Evolutionary conservation across 2,113 vertebrate species (phyloP).

Genomic region (Anseranas semipalmata): DNA sequence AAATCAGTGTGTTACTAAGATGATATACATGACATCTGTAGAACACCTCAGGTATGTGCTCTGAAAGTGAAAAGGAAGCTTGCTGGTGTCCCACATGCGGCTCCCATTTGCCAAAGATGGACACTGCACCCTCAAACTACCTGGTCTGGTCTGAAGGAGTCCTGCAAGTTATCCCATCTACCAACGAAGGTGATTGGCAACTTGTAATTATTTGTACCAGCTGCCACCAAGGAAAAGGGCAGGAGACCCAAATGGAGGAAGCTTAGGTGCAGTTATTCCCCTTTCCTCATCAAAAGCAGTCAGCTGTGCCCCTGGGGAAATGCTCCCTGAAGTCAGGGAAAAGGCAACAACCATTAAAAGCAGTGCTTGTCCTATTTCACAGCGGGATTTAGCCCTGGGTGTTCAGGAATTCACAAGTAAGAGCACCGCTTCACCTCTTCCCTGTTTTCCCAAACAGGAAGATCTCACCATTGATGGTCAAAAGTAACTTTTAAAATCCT

Average conservation of each 20-base stretch:
- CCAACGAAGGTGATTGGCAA: too few relatives aligned
- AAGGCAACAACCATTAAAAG: background rate
- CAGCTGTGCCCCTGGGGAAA: background rate
- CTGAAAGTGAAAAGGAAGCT: background rate
- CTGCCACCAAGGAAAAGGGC: background rate
- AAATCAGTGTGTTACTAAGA: constrained; percentile 55
- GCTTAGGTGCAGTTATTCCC: background rate
- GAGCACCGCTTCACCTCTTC: background rate
- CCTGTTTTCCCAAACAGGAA: background rate
- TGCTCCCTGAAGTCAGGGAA: background rate
- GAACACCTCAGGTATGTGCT: background rate
- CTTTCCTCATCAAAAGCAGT: background rate
- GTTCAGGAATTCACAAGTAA: background rate
- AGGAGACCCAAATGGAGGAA: background rate
- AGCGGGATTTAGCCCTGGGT: background rate
- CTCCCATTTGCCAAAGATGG: background rate
- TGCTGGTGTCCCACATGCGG: background rate
- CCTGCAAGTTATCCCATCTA: background rate
- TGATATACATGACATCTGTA: background rate
- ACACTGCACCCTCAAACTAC: background rate
- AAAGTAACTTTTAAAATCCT: background rate
- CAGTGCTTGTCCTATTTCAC: background rate
- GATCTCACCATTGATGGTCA: accelerated
- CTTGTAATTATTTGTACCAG: background rate
- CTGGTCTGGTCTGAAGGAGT: background rate